Conservation (phyloP, 2,888 invertebrate genomes). For the Lasioglossum oenotherae region DNA sequence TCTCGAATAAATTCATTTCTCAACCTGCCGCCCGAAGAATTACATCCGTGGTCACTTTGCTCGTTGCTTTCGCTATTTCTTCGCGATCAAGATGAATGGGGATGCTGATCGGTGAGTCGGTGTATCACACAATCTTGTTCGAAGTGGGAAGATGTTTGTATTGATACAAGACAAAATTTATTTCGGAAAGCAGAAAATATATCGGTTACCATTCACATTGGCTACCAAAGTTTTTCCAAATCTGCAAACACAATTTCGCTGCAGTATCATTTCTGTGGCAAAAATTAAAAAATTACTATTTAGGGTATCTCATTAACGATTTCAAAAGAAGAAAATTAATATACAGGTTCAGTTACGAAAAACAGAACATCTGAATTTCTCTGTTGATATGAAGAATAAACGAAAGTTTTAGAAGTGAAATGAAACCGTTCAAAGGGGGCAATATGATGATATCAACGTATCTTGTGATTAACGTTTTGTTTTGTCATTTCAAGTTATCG, state of each 20-base stretch:
- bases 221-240: neutral
- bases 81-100: neutral
- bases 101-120: neutral
- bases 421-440: no score
- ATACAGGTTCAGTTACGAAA: no score
- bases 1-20: constrained; percentile 2
- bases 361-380: no score
- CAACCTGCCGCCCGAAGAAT: neutral
- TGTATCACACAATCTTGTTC: neutral
- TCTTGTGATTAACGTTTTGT: no score
- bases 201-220: neutral
- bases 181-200: neutral
- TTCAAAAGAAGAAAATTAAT: no score
- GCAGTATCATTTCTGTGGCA: neutral
- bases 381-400: no score
- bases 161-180: neutral
- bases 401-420: no score
- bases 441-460: no score
- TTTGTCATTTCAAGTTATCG: no score
- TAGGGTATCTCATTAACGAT: no score
- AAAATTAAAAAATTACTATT: neutral
- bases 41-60: neutral
- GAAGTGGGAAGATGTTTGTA: neutral
- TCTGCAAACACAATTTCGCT: neutral
- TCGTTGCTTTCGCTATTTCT: neutral